Percentiles rank a stretch among this genome's conserved stretches.
These are phyloP conservation scores for Bungarus multicinctus DNA, from an alignment of 2,113 vertebrate species.

Conservation along the genomic window DNA sequence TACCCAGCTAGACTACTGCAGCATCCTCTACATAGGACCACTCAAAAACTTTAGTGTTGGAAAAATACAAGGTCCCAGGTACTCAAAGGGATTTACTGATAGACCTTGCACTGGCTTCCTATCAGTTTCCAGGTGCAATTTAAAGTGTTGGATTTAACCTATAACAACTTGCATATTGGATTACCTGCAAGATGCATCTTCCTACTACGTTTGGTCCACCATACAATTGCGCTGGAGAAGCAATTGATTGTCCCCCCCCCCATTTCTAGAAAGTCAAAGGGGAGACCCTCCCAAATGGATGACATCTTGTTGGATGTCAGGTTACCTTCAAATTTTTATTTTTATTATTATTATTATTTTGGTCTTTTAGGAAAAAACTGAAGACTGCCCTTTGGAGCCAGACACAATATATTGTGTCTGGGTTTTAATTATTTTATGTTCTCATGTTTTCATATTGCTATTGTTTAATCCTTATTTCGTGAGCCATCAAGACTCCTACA, in stretches of 20 bases:
- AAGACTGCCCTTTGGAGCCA: neutral
- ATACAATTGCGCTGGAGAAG: neutral
- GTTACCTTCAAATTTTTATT: neutral
- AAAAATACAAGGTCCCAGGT: neutral
- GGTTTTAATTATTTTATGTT: neutral
- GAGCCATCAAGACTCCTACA: neutral
- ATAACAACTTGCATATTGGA: neutral
- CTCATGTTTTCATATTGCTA: neutral
- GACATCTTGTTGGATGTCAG: neutral
- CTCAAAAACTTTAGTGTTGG: neutral
- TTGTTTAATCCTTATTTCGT: neutral
- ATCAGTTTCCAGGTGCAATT: neutral
- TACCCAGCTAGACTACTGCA: neutral
- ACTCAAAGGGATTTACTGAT: neutral
- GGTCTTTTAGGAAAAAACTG: neutral
- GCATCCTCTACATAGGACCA: neutral
- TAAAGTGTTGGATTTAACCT: neutral
- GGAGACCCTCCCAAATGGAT: neutral
- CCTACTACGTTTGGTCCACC: neutral
- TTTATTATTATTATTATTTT: neutral
- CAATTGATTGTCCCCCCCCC: neutral
- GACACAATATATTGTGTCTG: neutral
- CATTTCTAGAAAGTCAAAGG: neutral
- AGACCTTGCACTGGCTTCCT: neutral
- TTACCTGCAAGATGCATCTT: neutral